Evolutionary conservation across 1,140 invertebrate genomes (phyloP).

Genomic region (Oncopodura yosiiana): DNA sequence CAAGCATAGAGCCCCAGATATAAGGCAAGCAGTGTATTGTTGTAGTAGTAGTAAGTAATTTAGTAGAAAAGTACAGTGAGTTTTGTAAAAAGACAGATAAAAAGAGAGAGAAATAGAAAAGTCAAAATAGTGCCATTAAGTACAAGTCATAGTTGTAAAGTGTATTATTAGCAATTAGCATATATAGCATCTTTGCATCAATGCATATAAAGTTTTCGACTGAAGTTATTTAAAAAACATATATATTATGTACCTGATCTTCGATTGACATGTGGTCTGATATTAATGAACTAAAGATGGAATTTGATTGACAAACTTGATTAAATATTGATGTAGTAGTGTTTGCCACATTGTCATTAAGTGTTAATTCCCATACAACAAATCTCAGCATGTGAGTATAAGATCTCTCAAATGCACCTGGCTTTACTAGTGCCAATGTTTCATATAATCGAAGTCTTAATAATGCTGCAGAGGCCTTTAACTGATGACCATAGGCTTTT

Average conservation of each 20-base stretch:
- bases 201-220: too few relatives aligned
- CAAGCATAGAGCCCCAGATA: too few relatives aligned
- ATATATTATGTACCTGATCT: constrained; percentile 66
- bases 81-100: too few relatives aligned
- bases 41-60: too few relatives aligned
- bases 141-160: too few relatives aligned
- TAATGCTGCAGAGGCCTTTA: constrained; percentile 88
- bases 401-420: constrained; percentile 71
- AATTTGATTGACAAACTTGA: constrained; percentile 75
- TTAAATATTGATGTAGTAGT: constrained; percentile 83
- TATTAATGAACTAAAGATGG: constrained; percentile 61
- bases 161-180: too few relatives aligned
- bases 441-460: constrained; percentile 84
- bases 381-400: constrained; percentile 79
- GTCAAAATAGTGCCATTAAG: too few relatives aligned
- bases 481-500: constrained; percentile 82
- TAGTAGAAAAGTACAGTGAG: too few relatives aligned
- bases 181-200: too few relatives aligned
- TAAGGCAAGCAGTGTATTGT: too few relatives aligned
- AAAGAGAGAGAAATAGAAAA: too few relatives aligned
- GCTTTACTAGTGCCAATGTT: constrained; percentile 70
- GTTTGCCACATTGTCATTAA: constrained; percentile 88
- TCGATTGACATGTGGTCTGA: constrained; percentile 94
- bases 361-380: constrained; percentile 93
- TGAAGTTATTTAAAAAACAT: constrained; percentile 7